These are phyloP conservation scores for Ctenoplectra terminalis DNA, from an alignment of 1,140 invertebrate genomes.

Conservation along the genomic window DNA sequence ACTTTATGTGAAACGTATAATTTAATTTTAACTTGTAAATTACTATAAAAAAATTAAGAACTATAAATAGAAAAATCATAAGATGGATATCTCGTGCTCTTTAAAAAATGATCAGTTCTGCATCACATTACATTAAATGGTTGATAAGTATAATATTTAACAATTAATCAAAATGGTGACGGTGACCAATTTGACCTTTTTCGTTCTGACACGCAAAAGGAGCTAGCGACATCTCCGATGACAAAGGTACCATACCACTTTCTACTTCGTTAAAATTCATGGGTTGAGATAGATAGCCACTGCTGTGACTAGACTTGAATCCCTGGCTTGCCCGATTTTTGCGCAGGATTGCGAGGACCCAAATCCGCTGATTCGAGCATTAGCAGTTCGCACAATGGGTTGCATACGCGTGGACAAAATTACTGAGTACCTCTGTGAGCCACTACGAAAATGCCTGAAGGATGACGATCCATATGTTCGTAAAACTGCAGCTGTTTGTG, in stretches of 20 bases:
- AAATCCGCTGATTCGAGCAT: constrained; percentile 98
- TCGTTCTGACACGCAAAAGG: constrained; percentile 84
- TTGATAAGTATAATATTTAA: constrained; percentile 78
- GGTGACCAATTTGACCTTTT: constrained; percentile 84
- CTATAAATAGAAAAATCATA: constrained; percentile 36
- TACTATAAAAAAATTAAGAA: constrained; percentile 41
- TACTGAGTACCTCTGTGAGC: constrained; percentile 99
- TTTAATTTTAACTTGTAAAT: constrained; percentile 46
- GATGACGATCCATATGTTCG: constrained; percentile 99
- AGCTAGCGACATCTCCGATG: constrained; percentile 83
- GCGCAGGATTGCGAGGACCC: constrained; percentile 99
- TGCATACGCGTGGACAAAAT: constrained; percentile 99
- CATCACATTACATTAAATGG: constrained; percentile 67
- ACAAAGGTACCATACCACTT: constrained; percentile 83
- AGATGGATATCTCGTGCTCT: constrained; percentile 79
- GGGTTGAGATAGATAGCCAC: constrained; percentile 81
- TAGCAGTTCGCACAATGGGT: constrained; percentile 99
- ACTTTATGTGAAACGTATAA: constrained; percentile 45
- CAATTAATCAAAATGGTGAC: constrained; percentile 82
- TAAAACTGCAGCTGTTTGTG: constrained; percentile 99
- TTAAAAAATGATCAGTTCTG: constrained; percentile 81
- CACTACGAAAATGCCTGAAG: constrained; percentile 98
- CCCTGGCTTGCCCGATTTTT: constrained; percentile 84
- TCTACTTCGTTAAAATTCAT: constrained; percentile 81
- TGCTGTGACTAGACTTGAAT: constrained; percentile 84